Evolutionary conservation across 1,140 invertebrate species (phyloP).

Genomic region (Leptoteleia sp.): DNA sequence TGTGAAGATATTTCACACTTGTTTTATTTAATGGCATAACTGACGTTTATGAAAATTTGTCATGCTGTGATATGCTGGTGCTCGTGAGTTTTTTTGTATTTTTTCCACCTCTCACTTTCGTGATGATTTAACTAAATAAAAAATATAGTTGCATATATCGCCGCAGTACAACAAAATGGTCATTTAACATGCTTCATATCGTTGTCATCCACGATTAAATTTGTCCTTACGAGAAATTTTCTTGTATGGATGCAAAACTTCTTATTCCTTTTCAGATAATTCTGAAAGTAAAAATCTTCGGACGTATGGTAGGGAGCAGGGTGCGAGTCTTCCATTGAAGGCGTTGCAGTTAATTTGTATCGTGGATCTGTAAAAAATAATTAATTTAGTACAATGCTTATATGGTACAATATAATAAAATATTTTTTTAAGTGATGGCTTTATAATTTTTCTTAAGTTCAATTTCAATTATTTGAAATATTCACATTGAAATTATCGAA

Average conservation of each 20-base stretch:
- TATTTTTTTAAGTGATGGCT: no score
- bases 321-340: conserved; percentile 1
- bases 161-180: conserved; percentile 30
- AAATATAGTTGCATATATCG: conserved; percentile 48
- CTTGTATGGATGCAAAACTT: conserved; percentile 22
- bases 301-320: conserved; percentile 3
- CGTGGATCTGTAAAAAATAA: conserved; percentile 38
- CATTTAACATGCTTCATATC: conserved; percentile 45
- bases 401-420: no score
- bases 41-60: conserved; percentile 43
- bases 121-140: conserved; percentile 48
- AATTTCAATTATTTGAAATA: no score
- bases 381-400: conserved; percentile 18
- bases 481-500: no score
- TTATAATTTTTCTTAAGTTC: no score
- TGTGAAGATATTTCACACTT: conserved; percentile 13
- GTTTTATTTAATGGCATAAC: conserved; percentile 25
- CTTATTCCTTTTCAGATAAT: conserved; percentile 37
- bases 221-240: conserved; percentile 51
- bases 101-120: background rate
- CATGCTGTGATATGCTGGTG: conserved; percentile 17
- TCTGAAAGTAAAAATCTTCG: conserved; percentile 26
- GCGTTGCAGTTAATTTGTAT: conserved; percentile 12
- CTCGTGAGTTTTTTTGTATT: conserved; percentile 31
- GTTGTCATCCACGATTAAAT: conserved; percentile 33